A percentile compares a stretch with the other conserved stretches of the same genome.
phyloP scores from a whole-genome alignment of 1,140 invertebrate genomes.

The Drosophila yakuba region DNA sequence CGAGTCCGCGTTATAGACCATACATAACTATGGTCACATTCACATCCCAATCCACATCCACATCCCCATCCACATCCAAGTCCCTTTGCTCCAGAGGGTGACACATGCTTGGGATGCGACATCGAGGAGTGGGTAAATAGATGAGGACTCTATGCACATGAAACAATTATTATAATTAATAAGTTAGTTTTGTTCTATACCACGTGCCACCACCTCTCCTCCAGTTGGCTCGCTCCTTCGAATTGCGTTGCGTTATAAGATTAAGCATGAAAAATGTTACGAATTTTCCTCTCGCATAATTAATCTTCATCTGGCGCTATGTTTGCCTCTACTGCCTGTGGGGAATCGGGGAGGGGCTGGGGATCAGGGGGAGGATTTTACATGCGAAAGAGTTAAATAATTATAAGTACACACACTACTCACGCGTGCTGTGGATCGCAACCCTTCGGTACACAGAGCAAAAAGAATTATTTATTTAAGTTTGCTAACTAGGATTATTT shows the following conservation, averaged over 20 bases:
- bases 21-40: background rate
- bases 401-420: conserved; percentile 67
- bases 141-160: conserved; percentile 50
- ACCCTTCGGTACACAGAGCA: conserved; percentile 1
- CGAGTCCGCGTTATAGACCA: background rate
- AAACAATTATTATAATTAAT: conserved; percentile 83
- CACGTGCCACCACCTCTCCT: conserved; percentile 45
- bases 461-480: background rate
- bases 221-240: conserved; percentile 10
- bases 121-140: conserved; percentile 4
- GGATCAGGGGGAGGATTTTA: background rate
- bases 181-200: conserved; percentile 67
- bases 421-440: conserved; percentile 4
- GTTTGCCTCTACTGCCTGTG: conserved; percentile 24
- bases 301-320: conserved; percentile 73
- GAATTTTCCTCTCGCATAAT: conserved; percentile 70
- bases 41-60: too few species aligned
- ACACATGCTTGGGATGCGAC: conserved; percentile 14
- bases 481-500: too few species aligned
- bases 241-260: conserved; percentile 69
- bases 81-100: conserved; percentile 11
- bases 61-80: too few species aligned
- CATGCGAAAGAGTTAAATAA: conserved; percentile 81
- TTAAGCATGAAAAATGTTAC: conserved; percentile 80
- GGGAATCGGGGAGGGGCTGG: background rate